Conservation (phyloP, 2,113 vertebrate species). For the Ciconia boyciana region DNA sequence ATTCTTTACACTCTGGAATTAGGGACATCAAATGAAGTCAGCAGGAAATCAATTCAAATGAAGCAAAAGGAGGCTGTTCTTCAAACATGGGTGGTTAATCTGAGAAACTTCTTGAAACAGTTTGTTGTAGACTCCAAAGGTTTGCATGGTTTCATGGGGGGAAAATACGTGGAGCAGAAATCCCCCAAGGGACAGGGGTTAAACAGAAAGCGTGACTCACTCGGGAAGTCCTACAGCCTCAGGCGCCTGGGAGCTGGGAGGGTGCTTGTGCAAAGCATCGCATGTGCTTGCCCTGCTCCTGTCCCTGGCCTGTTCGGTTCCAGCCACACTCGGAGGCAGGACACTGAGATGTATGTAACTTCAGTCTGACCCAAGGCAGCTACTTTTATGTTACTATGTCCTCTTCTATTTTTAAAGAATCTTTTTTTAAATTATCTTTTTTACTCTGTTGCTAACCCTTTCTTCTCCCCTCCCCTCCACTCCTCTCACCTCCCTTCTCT, state of each 20-base stretch:
- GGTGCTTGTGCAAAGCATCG: not conserved
- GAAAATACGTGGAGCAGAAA: not conserved
- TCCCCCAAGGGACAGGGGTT: not conserved
- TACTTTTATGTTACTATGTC: not conserved
- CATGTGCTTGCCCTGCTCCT: rapidly evolving
- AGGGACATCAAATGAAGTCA: not conserved
- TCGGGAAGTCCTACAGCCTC: not conserved
- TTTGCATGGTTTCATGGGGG: not conserved
- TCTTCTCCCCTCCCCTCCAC: not conserved
- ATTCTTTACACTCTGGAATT: not conserved
- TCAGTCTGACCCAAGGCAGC: not conserved
- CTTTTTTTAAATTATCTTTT: not conserved
- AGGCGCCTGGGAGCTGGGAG: not conserved
- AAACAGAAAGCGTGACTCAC: not conserved
- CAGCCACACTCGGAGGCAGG: rapidly evolving
- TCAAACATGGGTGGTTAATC: not conserved
- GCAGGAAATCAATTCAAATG: not conserved
- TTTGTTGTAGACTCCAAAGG: not conserved
- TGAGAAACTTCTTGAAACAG: not conserved
- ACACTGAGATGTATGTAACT: not conserved
- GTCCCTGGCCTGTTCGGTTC: rapidly evolving
- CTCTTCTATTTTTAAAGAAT: not conserved
- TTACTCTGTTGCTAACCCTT: not conserved
- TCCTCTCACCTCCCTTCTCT: not conserved
- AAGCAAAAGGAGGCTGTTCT: not conserved